Base-by-base conservation (phyloP, 2,797 vertebrate species). In the Crax fasciolata region DNA sequence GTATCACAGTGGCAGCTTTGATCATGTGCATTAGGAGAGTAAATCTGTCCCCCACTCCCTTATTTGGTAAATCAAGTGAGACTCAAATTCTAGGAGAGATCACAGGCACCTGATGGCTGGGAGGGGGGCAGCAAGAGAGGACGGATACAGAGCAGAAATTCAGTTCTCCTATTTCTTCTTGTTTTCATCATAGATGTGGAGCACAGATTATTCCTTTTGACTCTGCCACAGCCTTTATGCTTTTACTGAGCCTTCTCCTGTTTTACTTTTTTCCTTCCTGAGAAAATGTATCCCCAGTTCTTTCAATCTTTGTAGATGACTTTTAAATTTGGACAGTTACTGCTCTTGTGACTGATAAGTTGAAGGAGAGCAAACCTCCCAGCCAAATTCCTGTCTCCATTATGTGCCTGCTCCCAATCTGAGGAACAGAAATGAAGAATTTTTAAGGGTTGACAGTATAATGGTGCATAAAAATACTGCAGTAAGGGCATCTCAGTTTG, bases 391-490 rank as follows among this genome's bases (percentile, higher is more conserved):
- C 21, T 61, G 67, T 6, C 8, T 54, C 57, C 71, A 14, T 24
- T 30, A 18, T 0, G 0, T n/a, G n/a, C 38, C 38, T 63, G 44
- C 35, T 17, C 11, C 27, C 48, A 27, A 41, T 11, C 11, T 0
- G 0, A 59, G 71, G 20, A 90, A 18, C n/a, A 87, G 30, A n/a
- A 51, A 14, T 7, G n/a, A 25, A 55, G 28, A 72, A 13, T 21
- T 30, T 39, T 21, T 52, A 51, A 70, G 27, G 18, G 38, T 5
- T 0, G 2, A 11, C 18, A 51, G 20, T 10, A 3, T 28, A 19
- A 25, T 41, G 30, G 21, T 58, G n/a, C 18, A 75, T 55, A 57
- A 59, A 73, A 90, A 54, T 46, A 25, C 49, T 61, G 48, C 27
- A 71, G 57, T 20, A 63, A 67, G 17, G 16, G 13, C 39, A 19